Conservation (phyloP, 1,140 invertebrate genomes). For the Zophobas morio region DNA sequence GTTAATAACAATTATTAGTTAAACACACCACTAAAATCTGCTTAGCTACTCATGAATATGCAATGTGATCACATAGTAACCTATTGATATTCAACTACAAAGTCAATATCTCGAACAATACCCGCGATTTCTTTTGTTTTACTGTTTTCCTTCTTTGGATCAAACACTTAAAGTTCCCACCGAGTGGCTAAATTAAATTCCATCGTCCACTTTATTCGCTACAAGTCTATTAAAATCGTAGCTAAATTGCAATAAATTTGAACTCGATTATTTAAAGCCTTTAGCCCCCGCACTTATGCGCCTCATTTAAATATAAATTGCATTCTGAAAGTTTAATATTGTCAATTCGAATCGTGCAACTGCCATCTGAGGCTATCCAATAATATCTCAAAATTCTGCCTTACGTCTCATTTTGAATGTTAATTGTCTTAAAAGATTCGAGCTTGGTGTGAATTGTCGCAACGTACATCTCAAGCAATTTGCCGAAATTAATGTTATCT, state of each 20-base stretch:
- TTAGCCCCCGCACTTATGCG: not conserved
- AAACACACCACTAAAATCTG: too few relatives aligned
- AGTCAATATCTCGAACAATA: too few relatives aligned
- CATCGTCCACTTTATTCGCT: not conserved
- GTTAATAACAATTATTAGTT: too few relatives aligned
- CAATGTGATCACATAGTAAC: too few relatives aligned
- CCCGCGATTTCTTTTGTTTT: too few relatives aligned
- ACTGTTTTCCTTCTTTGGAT: too few relatives aligned
- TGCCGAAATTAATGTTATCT: not conserved
- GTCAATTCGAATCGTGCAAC: not conserved
- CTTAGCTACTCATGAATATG: too few relatives aligned
- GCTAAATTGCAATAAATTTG: constrained; percentile 5
- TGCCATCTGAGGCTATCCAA: not conserved
- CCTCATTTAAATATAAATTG: constrained; percentile 14
- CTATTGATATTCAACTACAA: too few relatives aligned
- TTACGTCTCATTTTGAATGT: not conserved
- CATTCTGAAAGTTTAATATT: constrained; percentile 15
- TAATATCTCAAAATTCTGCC: not conserved
- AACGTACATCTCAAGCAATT: not conserved
- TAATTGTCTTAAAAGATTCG: not conserved
- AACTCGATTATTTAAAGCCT: not conserved
- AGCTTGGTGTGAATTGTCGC: not conserved
- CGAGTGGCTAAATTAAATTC: not conserved
- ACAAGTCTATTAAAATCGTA: not conserved
- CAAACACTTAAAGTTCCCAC: too few relatives aligned